Conservation (phyloP, 1,140 invertebrate genomes). For the Radopholus similis region DNA sequence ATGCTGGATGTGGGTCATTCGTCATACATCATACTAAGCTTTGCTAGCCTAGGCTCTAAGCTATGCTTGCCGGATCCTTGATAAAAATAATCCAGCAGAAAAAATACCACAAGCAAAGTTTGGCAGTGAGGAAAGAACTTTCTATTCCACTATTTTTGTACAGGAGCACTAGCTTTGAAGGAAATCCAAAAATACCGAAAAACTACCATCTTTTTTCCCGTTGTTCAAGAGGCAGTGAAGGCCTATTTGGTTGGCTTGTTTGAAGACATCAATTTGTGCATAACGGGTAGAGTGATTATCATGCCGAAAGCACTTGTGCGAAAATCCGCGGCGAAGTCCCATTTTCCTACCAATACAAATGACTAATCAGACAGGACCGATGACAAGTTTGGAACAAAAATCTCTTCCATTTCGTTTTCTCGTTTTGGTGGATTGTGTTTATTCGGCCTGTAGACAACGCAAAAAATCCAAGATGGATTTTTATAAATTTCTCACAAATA, state of each 20-base stretch:
- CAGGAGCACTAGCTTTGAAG: constrained; percentile 52
- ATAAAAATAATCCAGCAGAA: constrained; percentile 8
- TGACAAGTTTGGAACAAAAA: no score
- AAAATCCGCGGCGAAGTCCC: constrained; percentile 48
- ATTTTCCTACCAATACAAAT: no score
- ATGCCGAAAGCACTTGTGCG: constrained; percentile 59
- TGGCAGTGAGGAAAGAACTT: not conserved
- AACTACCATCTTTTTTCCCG: constrained; percentile 70
- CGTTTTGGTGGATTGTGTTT: constrained; percentile 47
- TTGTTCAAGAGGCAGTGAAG: constrained; percentile 63
- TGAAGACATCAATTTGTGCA: constrained; percentile 60
- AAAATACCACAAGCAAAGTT: constrained; percentile 4
- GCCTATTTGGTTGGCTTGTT: constrained; percentile 59
- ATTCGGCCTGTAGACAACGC: constrained; percentile 55
- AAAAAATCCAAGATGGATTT: no score
- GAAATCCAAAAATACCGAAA: constrained; percentile 68
- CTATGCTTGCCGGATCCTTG: no score
- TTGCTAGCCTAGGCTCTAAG: no score
- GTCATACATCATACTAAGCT: no score
- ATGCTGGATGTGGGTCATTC: no score
- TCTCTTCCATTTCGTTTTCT: constrained; percentile 63
- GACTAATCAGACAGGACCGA: no score
- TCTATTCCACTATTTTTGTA: not conserved
- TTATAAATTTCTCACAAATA: no score
- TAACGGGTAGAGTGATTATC: constrained; percentile 60